These are phyloP conservation scores for Pygathrix nemaeus DNA, from an alignment of 2,113 vertebrate genomes.

Conservation along the genomic window DNA sequence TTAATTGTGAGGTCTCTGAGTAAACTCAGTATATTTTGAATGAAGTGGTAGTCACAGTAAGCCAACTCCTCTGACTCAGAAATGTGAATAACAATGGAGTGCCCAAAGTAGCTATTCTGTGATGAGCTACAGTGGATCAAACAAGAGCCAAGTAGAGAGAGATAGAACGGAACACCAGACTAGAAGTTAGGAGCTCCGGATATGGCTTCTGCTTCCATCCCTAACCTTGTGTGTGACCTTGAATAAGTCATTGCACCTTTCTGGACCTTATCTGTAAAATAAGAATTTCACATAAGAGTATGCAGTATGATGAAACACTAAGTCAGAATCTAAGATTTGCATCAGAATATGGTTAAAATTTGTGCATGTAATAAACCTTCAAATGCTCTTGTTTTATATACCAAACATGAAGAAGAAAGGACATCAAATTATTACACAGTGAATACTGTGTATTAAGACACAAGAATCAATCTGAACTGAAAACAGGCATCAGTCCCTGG, in stretches of 20 bases:
- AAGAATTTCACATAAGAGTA: background rate
- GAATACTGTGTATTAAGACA: constrained; percentile 29
- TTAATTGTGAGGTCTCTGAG: background rate
- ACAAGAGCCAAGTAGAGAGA: background rate
- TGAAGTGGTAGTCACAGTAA: background rate
- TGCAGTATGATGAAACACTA: background rate
- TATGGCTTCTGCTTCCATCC: background rate
- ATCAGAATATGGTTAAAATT: constrained; percentile 14
- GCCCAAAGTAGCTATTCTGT: background rate
- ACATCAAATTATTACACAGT: constrained; percentile 28
- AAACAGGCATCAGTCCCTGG: constrained; percentile 43
- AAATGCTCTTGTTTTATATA: background rate
- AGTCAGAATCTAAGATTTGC: background rate
- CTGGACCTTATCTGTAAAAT: background rate
- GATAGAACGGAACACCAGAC: background rate
- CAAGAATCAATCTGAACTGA: background rate
- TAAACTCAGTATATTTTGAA: background rate
- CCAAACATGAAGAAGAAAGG: background rate
- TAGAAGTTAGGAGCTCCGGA: background rate
- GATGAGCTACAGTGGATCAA: background rate
- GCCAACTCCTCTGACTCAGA: background rate
- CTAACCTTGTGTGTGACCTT: background rate
- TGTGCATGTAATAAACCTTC: background rate
- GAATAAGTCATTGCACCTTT: background rate
- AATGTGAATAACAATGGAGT: background rate